Base-by-base conservation (phyloP, 2,888 invertebrate species). In the Craniophora ligustri region DNA sequence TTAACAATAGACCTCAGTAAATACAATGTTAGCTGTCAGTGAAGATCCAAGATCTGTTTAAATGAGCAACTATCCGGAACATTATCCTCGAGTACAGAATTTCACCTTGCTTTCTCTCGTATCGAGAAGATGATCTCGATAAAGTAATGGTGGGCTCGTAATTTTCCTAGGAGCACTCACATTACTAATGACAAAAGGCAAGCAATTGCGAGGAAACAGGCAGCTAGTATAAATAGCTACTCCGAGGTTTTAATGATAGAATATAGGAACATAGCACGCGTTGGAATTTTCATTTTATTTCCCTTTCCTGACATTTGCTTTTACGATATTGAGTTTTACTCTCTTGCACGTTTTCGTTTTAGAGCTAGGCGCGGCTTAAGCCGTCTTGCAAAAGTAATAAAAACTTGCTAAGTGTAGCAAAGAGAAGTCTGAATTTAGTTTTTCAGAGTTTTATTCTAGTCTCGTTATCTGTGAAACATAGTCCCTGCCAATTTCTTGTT, bases 81-180 rank as follows among this genome's bases (percentile, higher is more conserved):
- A 58, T 67, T 61, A 72, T 64, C 71, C 61, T 71, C 53, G 6
- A 16, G 32, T 34, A 48, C 46, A 61, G 65, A 57, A 71, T 72
- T 75, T 64, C 69, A 72, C 55, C 57, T 61, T 51, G 50, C 75
- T 73, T 75, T 75, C 72, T 59, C 72, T 56, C 39, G 31, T 65
- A 71, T 74, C 76, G 47, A 57, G 68, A 67, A 75, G 76, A 79
- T 78, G 55, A 76, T 77, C 76, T 63, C 21, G 68, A 77, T 75
- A 64, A 30, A 46, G 58, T 55, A 50, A 54, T 46, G 41, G 42
- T 67, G 64, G 61, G 50, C 55, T 45, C 15, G 67, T 61, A 60
- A 64, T 70, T 74, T 71, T 70, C 64, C 58, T 45, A 62, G 49
- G 40, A 58, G 44, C 40, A 59, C 50, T 72, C 68, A 56, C 55